phyloP scores from a whole-genome alignment of 2,888 invertebrate genomes.

The Pandemis corylana region DNA sequence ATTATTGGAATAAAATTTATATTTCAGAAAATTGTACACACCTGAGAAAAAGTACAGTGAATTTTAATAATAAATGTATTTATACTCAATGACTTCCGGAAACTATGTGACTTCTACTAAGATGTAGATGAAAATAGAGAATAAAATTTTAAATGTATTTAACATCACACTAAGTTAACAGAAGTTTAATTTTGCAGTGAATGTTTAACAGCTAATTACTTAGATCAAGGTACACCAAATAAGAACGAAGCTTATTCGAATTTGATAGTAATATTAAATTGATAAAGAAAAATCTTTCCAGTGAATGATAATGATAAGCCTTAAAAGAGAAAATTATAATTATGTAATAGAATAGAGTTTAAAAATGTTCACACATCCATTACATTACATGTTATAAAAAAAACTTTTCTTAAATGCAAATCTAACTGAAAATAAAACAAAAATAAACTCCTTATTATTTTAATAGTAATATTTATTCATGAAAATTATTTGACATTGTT shows the following conservation, averaged over 20 bases:
- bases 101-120: slow-evolving; percentile 60
- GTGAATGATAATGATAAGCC: slow-evolving; percentile 40
- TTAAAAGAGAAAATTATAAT: slow-evolving; percentile 45
- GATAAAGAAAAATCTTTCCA: slow-evolving; percentile 51
- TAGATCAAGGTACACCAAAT: slow-evolving; percentile 42
- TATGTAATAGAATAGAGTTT: slow-evolving; percentile 27
- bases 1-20: slow-evolving; percentile 81
- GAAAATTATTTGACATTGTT: slow-evolving; percentile 79
- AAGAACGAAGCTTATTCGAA: slow-evolving; percentile 53
- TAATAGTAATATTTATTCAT: slow-evolving; percentile 81
- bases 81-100: slow-evolving; percentile 67
- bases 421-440: slow-evolving; percentile 70
- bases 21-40: slow-evolving; percentile 84
- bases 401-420: slow-evolving; percentile 70
- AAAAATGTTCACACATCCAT: slow-evolving; percentile 31
- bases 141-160: slow-evolving; percentile 57
- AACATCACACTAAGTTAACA: slow-evolving; percentile 39
- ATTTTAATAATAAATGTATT: slow-evolving; percentile 68
- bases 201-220: slow-evolving; percentile 32
- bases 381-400: slow-evolving; percentile 48
- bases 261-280: slow-evolving; percentile 58
- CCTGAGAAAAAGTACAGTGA: slow-evolving; percentile 81
- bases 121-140: slow-evolving; percentile 76
- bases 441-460: slow-evolving; percentile 73
- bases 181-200: slow-evolving; percentile 37